phyloP scores from a whole-genome alignment of 2,797 vertebrate species.

The Psittacula echo region DNA sequence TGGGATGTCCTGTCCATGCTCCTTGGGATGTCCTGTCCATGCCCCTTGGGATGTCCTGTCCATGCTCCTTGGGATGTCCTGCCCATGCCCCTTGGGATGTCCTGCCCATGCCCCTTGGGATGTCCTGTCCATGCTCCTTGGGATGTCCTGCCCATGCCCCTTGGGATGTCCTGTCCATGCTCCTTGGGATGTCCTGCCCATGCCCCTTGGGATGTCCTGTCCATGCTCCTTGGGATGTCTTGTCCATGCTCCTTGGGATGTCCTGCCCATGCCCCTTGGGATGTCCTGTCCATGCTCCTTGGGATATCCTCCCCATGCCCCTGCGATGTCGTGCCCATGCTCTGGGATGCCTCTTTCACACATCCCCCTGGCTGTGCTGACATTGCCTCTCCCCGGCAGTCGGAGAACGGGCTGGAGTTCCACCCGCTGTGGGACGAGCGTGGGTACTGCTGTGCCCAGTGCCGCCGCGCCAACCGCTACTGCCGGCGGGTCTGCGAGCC shows the following conservation, averaged over 20 bases:
- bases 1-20: fast-evolving
- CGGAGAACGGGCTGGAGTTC: constrained; percentile 89
- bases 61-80: fast-evolving
- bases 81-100: fast-evolving
- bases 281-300: fast-evolving
- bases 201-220: too few relatives aligned
- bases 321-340: fast-evolving
- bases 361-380: background rate
- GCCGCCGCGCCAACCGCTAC: constrained; percentile 90
- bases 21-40: fast-evolving
- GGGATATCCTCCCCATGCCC: background rate
- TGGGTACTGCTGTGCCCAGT: constrained; percentile 92
- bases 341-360: fast-evolving
- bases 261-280: background rate
- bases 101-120: fast-evolving
- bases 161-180: too few relatives aligned
- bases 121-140: too few relatives aligned
- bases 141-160: too few relatives aligned
- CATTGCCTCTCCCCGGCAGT: constrained; percentile 77
- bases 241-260: fast-evolving
- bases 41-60: background rate
- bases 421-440: constrained; percentile 89
- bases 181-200: background rate
- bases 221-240: too few relatives aligned
- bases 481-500: constrained; percentile 92